A percentile compares a stretch with the other conserved stretches of the same genome.
Evolutionary conservation across 2,888 invertebrate genomes (phyloP).

Genomic region (Calameuta idolon): DNA sequence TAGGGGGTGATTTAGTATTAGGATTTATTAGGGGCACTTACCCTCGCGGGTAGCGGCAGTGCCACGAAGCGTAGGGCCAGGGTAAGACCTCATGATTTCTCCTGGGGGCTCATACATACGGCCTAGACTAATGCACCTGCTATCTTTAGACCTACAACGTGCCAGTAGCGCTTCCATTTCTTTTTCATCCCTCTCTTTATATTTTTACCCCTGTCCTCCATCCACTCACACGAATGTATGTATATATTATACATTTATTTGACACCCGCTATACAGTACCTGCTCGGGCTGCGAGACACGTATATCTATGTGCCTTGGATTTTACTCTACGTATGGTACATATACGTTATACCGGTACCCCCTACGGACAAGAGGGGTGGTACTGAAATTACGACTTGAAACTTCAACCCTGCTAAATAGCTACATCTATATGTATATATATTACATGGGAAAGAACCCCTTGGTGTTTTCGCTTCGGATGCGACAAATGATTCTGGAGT

Average conservation of each 20-base stretch:
- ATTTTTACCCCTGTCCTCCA: constrained; percentile 16
- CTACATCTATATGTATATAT: neutral
- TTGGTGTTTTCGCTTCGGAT: neutral
- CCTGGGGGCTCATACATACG: constrained; percentile 58
- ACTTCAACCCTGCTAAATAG: neutral
- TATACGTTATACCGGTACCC: constrained; percentile 18
- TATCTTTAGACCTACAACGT: constrained; percentile 42
- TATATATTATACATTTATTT: constrained; percentile 10
- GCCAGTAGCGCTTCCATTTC: constrained; percentile 15
- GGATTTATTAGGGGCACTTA: constrained; percentile 61
- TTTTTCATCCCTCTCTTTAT: constrained; percentile 17
- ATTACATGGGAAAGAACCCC: neutral
- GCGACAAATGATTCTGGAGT: neutral
- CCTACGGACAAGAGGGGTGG: constrained; percentile 1
- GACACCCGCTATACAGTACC: neutral
- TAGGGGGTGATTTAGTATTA: constrained; percentile 62
- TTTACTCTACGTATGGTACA: constrained; percentile 12
- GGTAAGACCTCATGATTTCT: constrained; percentile 64
- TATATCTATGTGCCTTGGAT: neutral
- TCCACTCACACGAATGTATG: neutral
- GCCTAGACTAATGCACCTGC: constrained; percentile 60
- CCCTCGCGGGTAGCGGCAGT: constrained; percentile 34
- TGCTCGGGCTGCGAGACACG: neutral
- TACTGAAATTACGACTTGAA: neutral
- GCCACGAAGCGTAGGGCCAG: constrained; percentile 39